Conservation (phyloP, 2,797 vertebrate species). For the Syndactyla subalaris region DNA sequence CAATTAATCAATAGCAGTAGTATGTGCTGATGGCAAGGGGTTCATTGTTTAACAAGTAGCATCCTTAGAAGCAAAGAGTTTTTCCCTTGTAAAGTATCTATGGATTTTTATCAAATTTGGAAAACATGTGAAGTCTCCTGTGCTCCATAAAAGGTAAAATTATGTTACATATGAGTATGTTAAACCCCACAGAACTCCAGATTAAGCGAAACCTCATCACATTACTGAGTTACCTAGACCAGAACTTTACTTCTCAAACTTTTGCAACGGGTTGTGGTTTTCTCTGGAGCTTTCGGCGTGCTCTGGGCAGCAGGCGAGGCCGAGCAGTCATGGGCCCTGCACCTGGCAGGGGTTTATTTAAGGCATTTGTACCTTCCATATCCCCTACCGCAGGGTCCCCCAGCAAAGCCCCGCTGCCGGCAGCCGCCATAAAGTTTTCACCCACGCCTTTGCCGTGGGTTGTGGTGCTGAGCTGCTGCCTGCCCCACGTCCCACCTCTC, state of each 20-base stretch:
- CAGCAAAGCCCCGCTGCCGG: not conserved
- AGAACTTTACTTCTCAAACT: not conserved
- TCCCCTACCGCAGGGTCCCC: not conserved
- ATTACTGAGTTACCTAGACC: not conserved
- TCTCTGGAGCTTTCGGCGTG: not conserved
- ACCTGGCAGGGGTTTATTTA: not conserved
- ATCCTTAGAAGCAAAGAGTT: not conserved
- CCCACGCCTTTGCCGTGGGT: not conserved
- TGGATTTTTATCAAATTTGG: not conserved
- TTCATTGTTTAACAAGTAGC: slow-evolving; percentile 14
- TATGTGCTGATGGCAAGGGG: not conserved
- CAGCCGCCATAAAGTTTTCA: not conserved
- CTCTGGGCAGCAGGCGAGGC: fast-evolving
- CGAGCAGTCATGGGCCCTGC: fast-evolving
- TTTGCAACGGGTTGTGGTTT: not conserved
- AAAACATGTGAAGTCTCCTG: not conserved
- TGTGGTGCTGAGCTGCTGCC: not conserved
- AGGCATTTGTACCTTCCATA: fast-evolving
- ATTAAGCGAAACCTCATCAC: fast-evolving
- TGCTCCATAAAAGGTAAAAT: not conserved
- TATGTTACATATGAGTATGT: not conserved
- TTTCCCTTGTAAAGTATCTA: not conserved
- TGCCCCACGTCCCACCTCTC: not conserved
- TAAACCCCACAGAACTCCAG: not conserved
- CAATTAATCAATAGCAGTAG: not conserved